Evolutionary conservation across 2,888 invertebrate species (phyloP).

Genomic region (Blastobasis adustella): DNA sequence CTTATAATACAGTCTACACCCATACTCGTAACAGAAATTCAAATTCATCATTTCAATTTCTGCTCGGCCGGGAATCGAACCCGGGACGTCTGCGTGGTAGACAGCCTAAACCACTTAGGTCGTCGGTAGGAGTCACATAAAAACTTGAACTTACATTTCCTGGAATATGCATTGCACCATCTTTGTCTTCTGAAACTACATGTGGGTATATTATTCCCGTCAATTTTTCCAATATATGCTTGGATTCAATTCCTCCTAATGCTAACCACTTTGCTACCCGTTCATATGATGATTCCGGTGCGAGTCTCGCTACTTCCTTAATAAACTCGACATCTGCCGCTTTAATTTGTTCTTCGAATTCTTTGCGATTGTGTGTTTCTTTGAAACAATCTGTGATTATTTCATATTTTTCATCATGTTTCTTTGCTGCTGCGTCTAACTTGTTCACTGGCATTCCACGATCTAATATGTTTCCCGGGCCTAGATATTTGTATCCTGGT

Average conservation of each 20-base stretch:
- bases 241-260: neutral
- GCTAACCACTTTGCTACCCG: neutral
- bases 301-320: neutral
- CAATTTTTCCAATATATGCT: neutral
- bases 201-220: neutral
- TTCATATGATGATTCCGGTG: neutral
- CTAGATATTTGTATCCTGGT: conserved; percentile 10
- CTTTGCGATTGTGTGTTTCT: conserved; percentile 1
- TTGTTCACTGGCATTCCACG: conserved; percentile 7
- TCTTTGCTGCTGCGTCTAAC: neutral
- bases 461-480: conserved; percentile 7
- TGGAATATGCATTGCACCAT: conserved; percentile 12
- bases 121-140: too few relatives aligned
- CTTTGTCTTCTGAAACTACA: conserved; percentile 8
- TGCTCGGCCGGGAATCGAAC: too few relatives aligned
- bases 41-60: too few relatives aligned
- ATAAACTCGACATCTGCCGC: neutral
- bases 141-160: neutral
- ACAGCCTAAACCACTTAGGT: too few relatives aligned
- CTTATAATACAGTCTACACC: too few relatives aligned
- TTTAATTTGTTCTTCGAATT: conserved; percentile 1
- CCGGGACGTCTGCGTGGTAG: too few relatives aligned
- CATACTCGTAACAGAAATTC: too few relatives aligned
- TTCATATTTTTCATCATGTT: conserved; percentile 5
- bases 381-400: conserved; percentile 4